phyloP scores from a whole-genome alignment of 2,113 vertebrate genomes.

The Odobenus rosmarus region DNA sequence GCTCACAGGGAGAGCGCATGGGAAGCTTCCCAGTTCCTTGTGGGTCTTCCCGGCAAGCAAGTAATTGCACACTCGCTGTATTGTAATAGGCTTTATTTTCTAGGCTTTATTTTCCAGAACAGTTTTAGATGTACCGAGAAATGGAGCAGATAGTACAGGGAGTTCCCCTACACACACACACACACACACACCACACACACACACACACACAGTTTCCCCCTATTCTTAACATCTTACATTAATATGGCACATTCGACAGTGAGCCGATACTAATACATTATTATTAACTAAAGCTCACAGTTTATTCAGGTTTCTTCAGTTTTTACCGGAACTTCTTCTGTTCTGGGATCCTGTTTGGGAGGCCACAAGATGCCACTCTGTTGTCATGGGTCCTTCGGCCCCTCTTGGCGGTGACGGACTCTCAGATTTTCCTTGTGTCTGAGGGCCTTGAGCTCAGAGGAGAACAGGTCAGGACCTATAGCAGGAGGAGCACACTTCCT shows the following conservation, averaged over 20 bases:
- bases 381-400: background rate
- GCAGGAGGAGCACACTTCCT: background rate
- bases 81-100: background rate
- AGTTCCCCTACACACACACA: fast-evolving
- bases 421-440: background rate
- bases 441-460: background rate
- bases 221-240: background rate
- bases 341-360: background rate
- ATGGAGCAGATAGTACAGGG: background rate
- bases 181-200: background rate
- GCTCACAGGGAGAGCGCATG: too few relatives aligned
- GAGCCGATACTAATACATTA: fast-evolving
- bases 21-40: background rate
- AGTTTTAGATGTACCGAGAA: background rate
- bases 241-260: fast-evolving
- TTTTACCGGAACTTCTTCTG: background rate
- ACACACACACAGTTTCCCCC: background rate
- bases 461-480: background rate
- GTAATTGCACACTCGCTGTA: background rate
- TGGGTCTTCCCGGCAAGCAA: background rate
- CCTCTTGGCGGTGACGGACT: background rate
- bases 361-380: background rate
- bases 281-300: background rate
- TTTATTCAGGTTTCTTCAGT: too few relatives aligned
- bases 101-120: background rate